These are phyloP conservation scores for Osedax frankpressi DNA, from an alignment of 2,888 invertebrate genomes.

Conservation along the genomic window DNA sequence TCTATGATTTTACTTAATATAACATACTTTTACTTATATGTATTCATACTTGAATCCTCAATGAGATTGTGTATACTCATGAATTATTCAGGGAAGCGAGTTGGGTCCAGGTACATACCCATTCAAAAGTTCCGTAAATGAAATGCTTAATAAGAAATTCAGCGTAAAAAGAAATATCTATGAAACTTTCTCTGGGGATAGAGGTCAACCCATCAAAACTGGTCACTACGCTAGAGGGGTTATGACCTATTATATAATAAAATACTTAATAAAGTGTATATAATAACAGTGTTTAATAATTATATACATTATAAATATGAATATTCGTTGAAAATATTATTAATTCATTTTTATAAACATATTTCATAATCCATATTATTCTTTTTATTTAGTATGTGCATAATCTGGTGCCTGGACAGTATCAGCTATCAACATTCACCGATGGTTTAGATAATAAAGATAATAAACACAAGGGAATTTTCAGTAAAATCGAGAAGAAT, in stretches of 20 bases:
- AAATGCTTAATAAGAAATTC: constrained; percentile 33
- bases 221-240: constrained; percentile 35
- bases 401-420: constrained; percentile 43
- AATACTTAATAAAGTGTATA: too few relatives aligned
- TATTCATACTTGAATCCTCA: too few relatives aligned
- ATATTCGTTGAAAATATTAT: too few relatives aligned
- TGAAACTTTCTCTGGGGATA: constrained; percentile 42
- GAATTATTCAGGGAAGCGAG: constrained; percentile 34
- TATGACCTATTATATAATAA: too few relatives aligned
- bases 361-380: too few relatives aligned
- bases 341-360: too few relatives aligned
- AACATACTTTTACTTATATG: too few relatives aligned
- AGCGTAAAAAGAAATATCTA: constrained; percentile 41
- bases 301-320: too few relatives aligned
- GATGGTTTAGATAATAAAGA: constrained; percentile 34
- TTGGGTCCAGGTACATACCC: constrained; percentile 42
- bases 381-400: not conserved
- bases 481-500: constrained; percentile 38
- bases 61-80: too few relatives aligned
- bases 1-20: too few relatives aligned
- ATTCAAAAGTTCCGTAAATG: constrained; percentile 37
- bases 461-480: constrained; percentile 35
- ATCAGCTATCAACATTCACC: constrained; percentile 40
- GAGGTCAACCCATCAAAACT: constrained; percentile 41
- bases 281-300: too few relatives aligned